These are phyloP conservation scores for Prunella himalayana DNA, from an alignment of 2,113 vertebrate genomes.

Conservation along the genomic window DNA sequence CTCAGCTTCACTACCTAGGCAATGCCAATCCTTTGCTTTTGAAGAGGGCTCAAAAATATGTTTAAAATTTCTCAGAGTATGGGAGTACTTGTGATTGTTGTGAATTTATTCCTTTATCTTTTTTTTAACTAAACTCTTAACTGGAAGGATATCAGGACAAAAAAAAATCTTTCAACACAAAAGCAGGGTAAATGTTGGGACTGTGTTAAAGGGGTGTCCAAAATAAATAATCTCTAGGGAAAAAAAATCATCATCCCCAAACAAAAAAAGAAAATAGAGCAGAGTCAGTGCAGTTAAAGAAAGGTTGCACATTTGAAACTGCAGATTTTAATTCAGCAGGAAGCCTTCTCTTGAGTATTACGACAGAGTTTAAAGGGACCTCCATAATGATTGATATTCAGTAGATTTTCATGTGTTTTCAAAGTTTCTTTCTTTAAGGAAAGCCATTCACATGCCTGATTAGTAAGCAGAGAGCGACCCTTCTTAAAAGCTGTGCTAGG, in stretches of 20 bases:
- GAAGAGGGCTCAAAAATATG: background rate
- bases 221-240: background rate
- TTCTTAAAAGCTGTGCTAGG: constrained; percentile 55
- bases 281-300: background rate
- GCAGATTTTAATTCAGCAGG: constrained; percentile 55
- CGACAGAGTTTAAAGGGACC: constrained; percentile 51
- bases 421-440: constrained; percentile 63
- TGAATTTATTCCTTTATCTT: background rate
- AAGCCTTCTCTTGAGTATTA: constrained; percentile 61
- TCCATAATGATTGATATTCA: constrained; percentile 65
- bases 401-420: constrained; percentile 66
- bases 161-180: background rate
- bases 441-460: constrained; percentile 62
- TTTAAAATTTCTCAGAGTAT: background rate
- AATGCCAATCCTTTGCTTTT: background rate
- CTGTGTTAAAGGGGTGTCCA: background rate
- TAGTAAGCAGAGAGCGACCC: constrained; percentile 45
- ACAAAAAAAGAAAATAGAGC: background rate
- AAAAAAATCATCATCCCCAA: background rate
- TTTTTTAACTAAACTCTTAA: background rate
- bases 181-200: background rate
- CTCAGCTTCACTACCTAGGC: background rate
- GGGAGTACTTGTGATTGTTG: background rate
- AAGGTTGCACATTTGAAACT: constrained; percentile 38
- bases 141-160: background rate